These are phyloP conservation scores for Syrphus vitripennis DNA, from an alignment of 2,888 invertebrate species.

Conservation along the genomic window DNA sequence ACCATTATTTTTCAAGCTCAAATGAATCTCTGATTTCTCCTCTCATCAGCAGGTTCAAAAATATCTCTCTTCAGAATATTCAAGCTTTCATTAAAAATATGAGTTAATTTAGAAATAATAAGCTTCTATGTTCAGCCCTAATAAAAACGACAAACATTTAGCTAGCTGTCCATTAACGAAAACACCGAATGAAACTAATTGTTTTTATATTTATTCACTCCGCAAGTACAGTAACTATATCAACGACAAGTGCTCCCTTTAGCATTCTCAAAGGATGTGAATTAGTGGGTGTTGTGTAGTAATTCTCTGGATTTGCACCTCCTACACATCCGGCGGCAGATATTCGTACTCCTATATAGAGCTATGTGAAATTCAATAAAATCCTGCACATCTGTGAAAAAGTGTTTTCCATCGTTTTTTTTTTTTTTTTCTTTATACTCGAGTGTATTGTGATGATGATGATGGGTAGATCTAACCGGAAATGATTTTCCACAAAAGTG, in stretches of 20 bases:
- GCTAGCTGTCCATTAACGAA: background rate
- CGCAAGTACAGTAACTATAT: background rate
- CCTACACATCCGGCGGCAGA: conserved; percentile 15
- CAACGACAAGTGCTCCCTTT: conserved; percentile 23
- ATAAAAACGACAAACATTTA: background rate
- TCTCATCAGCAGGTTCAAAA: too few species aligned
- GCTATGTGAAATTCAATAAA: conserved; percentile 61
- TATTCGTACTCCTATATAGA: conserved; percentile 30
- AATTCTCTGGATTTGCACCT: conserved; percentile 10
- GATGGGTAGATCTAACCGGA: conserved; percentile 64
- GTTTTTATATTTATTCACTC: background rate
- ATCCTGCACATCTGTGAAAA: conserved; percentile 42
- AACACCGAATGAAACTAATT: conserved; percentile 11
- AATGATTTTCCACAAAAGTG: conserved; percentile 70
- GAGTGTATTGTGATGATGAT: conserved; percentile 23
- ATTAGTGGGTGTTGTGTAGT: conserved; percentile 22
- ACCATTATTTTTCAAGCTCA: too few species aligned
- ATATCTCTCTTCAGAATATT: too few species aligned
- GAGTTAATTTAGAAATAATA: background rate
- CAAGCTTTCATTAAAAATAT: too few species aligned
- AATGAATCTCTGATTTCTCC: too few species aligned
- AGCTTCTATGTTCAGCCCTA: background rate
- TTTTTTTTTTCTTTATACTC: background rate
- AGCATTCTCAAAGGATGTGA: conserved; percentile 1
- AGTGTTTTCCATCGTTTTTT: conserved; percentile 29